A percentile compares a stretch with the other conserved stretches of the same genome.
phyloP scores from a whole-genome alignment of 2,888 invertebrate species.

The Athrips mouffetella region DNA sequence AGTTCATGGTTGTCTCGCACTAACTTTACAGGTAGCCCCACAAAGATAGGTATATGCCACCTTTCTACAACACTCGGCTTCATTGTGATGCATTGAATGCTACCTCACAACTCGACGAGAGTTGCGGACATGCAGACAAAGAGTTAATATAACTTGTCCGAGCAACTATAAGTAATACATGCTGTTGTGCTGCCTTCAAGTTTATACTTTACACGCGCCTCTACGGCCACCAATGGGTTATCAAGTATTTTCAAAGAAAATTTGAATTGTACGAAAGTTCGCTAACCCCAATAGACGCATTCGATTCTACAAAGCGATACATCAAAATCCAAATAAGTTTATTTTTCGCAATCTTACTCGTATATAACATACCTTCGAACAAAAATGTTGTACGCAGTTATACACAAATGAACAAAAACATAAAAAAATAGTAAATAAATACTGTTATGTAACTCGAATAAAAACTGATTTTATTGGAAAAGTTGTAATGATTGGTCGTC shows the following conservation, averaged over 20 bases:
- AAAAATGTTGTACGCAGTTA: no score
- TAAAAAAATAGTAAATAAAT: no score
- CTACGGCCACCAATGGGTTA: background rate
- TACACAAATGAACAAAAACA: no score
- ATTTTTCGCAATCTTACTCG: no score
- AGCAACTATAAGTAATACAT: conserved; percentile 15
- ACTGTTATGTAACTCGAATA: no score
- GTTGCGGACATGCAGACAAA: conserved; percentile 16
- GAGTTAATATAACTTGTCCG: conserved; percentile 19
- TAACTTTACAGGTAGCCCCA: background rate
- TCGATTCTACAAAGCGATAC: background rate
- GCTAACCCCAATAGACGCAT: background rate
- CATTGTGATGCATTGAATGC: conserved; percentile 23
- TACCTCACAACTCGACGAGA: conserved; percentile 12
- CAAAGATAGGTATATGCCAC: background rate
- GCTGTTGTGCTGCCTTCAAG: background rate
- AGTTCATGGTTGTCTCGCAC: background rate
- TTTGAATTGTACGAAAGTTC: background rate
- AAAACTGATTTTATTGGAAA: background rate
- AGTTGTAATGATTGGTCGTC: background rate
- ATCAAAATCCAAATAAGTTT: no score
- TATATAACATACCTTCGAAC: no score
- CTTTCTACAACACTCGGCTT: conserved; percentile 7
- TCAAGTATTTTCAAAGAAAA: background rate
- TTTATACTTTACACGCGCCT: background rate